Evolutionary conservation across 2,888 invertebrate genomes (phyloP), one percentile per base, ranked within the genome.

Genomic region (Abscondita cerata): DNA sequence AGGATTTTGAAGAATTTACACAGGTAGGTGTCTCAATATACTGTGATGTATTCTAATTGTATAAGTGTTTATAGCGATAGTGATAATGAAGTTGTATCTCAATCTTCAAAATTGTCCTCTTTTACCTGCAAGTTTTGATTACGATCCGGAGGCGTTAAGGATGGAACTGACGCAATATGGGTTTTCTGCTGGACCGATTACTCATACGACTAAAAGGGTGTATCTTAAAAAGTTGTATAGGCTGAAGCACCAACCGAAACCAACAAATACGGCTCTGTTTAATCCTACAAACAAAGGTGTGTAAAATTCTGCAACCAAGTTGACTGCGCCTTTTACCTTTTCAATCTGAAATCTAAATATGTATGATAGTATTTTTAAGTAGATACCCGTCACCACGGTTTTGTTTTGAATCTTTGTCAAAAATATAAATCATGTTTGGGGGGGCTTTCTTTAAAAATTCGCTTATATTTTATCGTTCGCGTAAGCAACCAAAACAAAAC

Each of bases 161-260:
- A 81, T 83, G 0, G 89, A 89, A 72, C 79, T 95, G 34, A 83
- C 85, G 0, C 78, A 81, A 5, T 81, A 87, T 13, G 94, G 94
- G 0, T 80, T 72, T 61, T 87, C 89, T 68, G 83, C 81, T 8
- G 96, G 96, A 0, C 96, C 96, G 1, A 90, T 96, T 68, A 90
- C 90, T 1, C 81, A 85, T 11, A 85, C 87, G 1, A 96, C 95
- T 0, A 89, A 91, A 69, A 84, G 86, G 1, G 78, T 94, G 6
- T 96, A 96, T 74, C 80, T 93, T 50, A 89, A 87, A 75, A 89
- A 90, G 70, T 80, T 95, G 25, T 84, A 86, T 38, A 86, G 87
- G 52, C 78, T 91, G 13, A 73, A 73, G 60, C 62, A 71, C 33
- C 70, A 73, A 6, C 31, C 58, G 9, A 52, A 54, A 3, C 18